Conservation (phyloP, 2,797 vertebrate species). For the Bradypus variegatus region DNA sequence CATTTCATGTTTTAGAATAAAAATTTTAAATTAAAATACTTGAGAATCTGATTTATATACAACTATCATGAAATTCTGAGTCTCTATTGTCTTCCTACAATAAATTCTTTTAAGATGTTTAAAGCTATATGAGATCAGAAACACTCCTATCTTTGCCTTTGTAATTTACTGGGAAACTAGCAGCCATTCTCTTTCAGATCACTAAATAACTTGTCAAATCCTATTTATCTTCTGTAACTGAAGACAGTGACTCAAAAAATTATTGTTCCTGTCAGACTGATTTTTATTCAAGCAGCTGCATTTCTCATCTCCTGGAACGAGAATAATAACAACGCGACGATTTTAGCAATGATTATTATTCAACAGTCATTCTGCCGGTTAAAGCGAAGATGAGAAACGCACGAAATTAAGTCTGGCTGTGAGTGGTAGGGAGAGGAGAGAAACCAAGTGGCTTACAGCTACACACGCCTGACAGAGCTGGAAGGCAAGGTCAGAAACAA, state of each 20-base stretch:
- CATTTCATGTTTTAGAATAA: neutral
- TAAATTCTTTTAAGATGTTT: neutral
- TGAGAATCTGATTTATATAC: conserved; percentile 6
- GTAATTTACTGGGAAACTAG: neutral
- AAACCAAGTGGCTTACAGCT: neutral
- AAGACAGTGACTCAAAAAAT: neutral
- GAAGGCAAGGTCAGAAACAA: neutral
- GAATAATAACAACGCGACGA: neutral
- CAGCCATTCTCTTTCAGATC: neutral
- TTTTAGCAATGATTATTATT: neutral
- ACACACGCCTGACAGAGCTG: neutral
- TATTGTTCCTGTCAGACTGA: neutral
- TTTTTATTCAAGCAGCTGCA: conserved; percentile 18
- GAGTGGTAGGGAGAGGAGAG: neutral
- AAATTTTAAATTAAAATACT: neutral
- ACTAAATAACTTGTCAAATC: conserved; percentile 19
- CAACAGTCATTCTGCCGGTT: neutral
- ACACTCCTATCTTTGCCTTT: neutral
- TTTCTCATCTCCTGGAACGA: neutral
- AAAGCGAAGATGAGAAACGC: neutral
- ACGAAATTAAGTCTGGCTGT: neutral
- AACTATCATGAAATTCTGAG: neutral
- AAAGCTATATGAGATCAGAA: neutral
- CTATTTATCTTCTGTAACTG: conserved; percentile 12
- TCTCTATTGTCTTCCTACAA: neutral